These are phyloP conservation scores for Psittacus erithacus DNA, from an alignment of 2,113 vertebrate species.

Conservation along the genomic window DNA sequence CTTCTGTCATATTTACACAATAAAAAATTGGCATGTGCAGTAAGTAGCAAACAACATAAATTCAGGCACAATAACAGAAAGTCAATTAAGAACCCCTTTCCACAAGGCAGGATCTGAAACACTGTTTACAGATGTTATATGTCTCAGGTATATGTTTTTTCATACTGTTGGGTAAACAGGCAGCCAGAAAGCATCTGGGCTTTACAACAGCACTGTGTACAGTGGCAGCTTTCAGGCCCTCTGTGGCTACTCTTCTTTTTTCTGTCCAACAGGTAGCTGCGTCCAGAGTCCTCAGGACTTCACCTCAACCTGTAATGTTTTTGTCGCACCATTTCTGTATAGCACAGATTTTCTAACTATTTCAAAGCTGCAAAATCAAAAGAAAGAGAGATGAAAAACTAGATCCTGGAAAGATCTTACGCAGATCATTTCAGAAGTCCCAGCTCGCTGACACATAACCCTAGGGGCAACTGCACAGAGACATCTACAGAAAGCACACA, in stretches of 20 bases:
- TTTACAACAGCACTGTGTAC: neutral
- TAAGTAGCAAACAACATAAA: constrained; percentile 47
- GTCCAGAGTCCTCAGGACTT: neutral
- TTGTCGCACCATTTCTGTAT: neutral
- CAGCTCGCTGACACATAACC: neutral
- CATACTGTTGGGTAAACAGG: neutral
- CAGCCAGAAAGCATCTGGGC: neutral
- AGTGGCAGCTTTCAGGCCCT: neutral
- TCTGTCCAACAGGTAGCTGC: accelerated
- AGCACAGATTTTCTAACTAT: neutral
- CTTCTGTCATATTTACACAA: constrained; percentile 74
- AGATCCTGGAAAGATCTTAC: neutral
- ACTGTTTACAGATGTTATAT: neutral
- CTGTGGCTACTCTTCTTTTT: neutral
- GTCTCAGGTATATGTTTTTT: neutral
- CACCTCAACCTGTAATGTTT: neutral
- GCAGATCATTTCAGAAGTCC: neutral
- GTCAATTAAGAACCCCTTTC: constrained; percentile 47
- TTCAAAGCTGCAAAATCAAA: neutral
- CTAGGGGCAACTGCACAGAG: neutral
- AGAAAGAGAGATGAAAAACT: neutral
- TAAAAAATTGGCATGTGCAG: constrained; percentile 52
- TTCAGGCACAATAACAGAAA: constrained; percentile 54
- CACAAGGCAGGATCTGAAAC: neutral
- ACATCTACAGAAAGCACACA: neutral